These are phyloP conservation scores for Equus quagga DNA, from an alignment of 2,113 vertebrate species.

Conservation along the genomic window DNA sequence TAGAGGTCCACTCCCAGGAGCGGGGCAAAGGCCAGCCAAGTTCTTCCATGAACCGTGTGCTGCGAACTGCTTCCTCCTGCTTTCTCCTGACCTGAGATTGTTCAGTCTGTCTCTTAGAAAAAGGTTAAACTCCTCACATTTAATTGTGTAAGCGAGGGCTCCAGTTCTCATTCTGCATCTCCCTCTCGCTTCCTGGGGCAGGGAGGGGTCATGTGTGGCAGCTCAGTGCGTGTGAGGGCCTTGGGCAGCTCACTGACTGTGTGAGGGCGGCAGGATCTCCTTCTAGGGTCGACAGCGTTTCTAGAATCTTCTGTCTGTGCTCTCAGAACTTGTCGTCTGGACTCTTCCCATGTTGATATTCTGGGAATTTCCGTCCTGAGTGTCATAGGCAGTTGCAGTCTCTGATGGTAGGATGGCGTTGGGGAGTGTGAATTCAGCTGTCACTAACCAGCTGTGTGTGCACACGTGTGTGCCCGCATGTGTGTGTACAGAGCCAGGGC, in stretches of 20 bases:
- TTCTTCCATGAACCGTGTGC: rapidly evolving
- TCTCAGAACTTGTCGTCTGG: rapidly evolving
- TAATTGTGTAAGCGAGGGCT: rapidly evolving
- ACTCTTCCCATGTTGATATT: background rate
- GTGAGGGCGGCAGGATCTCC: rapidly evolving
- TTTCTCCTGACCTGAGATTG: rapidly evolving
- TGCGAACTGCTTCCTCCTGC: too few species aligned
- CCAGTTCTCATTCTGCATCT: rapidly evolving
- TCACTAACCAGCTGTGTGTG: background rate
- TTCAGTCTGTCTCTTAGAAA: background rate
- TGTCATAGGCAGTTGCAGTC: rapidly evolving
- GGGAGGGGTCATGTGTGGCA: too few species aligned
- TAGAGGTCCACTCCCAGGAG: background rate
- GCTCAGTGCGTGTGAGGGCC: rapidly evolving
- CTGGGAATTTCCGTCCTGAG: background rate
- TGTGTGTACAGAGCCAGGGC: background rate
- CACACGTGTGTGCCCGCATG: rapidly evolving
- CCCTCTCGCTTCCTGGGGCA: rapidly evolving
- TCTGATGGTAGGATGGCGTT: background rate
- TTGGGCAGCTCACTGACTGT: rapidly evolving
- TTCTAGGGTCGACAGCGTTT: too few species aligned
- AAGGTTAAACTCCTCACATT: rapidly evolving
- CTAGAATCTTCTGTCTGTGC: background rate
- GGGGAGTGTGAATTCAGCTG: rapidly evolving
- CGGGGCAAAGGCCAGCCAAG: background rate